Conservation (phyloP, 2,113 vertebrate species). For the Rhadina sibilatrix region DNA sequence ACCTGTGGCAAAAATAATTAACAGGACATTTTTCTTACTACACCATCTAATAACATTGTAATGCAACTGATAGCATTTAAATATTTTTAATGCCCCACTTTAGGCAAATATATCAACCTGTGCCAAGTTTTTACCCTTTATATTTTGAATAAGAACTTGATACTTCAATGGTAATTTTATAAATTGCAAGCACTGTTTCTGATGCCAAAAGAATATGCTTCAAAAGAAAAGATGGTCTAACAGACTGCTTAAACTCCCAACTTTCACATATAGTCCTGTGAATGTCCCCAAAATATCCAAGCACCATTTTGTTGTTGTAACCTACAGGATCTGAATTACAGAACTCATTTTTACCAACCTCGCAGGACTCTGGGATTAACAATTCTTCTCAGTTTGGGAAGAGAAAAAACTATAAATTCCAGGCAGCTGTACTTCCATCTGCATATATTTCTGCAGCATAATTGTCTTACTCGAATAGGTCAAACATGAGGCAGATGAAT, state of each 20-base stretch:
- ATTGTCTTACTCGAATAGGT: not conserved
- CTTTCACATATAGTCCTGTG: not conserved
- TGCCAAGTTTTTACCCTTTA: not conserved
- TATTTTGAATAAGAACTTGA: not conserved
- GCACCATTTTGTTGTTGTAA: not conserved
- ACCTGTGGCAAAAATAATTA: not conserved
- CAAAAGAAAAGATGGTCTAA: not conserved
- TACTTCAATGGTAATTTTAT: not conserved
- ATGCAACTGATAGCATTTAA: not conserved
- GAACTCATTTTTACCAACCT: not conserved
- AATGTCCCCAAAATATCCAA: not conserved
- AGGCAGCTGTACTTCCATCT: not conserved
- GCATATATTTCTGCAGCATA: not conserved
- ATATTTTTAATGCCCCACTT: not conserved
- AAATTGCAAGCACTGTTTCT: not conserved
- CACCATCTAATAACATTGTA: not conserved
- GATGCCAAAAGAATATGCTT: not conserved
- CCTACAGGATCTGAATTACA: not conserved
- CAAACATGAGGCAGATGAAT: not conserved
- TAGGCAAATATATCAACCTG: not conserved
- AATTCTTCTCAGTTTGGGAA: not conserved
- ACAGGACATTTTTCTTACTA: not conserved
- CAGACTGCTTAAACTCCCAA: not conserved
- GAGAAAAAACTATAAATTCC: not conserved
- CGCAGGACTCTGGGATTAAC: not conserved